Conservation (phyloP, 2,113 vertebrate species). For the Siniperca knerii region DNA sequence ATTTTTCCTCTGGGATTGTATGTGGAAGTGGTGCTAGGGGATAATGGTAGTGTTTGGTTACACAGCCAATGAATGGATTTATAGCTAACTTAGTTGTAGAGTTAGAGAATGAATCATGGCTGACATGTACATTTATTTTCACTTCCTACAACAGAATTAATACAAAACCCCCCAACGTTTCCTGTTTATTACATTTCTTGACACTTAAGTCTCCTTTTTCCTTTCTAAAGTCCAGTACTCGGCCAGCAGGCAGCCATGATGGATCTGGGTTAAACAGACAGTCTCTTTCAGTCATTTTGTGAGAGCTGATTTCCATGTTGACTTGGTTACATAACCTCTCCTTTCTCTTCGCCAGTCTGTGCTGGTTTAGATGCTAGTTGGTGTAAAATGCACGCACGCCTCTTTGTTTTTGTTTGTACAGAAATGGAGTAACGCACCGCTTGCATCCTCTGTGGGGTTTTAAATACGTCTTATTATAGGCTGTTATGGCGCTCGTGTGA, state of each 20-base stretch:
- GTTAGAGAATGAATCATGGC: neutral
- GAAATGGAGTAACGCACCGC: no score
- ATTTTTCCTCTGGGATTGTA: no score
- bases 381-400: neutral
- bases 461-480: neutral
- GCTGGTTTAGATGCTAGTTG: neutral
- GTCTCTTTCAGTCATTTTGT: neutral
- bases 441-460: neutral
- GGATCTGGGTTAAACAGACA: neutral
- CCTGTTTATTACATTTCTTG: neutral
- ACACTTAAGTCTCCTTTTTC: no score
- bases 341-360: neutral
- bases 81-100: neutral
- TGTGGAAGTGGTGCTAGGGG: no score
- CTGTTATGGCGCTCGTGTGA: neutral
- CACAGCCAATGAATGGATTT: neutral
- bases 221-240: no score
- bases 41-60: no score
- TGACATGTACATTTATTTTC: neutral
- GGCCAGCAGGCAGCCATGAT: neutral
- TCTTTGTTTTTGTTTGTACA: neutral
- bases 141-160: neutral
- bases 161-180: neutral
- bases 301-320: slow-evolving; percentile 41
- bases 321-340: slow-evolving; percentile 29